Conservation (phyloP, 2,888 invertebrate genomes). For the Pharmacophagus antenor region DNA sequence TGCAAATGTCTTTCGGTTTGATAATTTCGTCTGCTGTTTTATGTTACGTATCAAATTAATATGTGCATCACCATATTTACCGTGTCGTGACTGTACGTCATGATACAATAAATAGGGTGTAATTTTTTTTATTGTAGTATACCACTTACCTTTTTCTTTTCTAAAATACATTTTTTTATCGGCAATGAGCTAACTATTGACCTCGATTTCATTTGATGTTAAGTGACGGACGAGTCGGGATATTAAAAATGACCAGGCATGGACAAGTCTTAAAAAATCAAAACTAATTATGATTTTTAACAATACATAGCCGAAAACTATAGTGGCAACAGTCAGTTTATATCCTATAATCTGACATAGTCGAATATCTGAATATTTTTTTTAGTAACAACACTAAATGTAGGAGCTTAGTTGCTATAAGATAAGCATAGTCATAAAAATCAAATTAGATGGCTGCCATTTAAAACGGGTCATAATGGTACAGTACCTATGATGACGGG, state of each 20-base stretch:
- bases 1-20: conserved; percentile 14
- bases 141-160: too few relatives aligned
- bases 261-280: too few relatives aligned
- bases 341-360: not conserved
- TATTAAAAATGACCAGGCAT: too few relatives aligned
- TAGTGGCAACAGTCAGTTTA: too few relatives aligned
- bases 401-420: not conserved
- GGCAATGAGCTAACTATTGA: too few relatives aligned
- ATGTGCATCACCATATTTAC: conserved; percentile 11
- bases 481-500: conserved; percentile 47
- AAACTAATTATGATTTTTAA: too few relatives aligned
- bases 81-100: conserved; percentile 9
- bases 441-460: conserved; percentile 36
- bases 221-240: too few relatives aligned
- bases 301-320: too few relatives aligned
- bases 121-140: too few relatives aligned
- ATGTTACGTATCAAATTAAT: conserved; percentile 1
- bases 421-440: conserved; percentile 19
- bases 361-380: not conserved
- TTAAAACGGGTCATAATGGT: conserved; percentile 44
- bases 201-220: too few relatives aligned
- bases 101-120: too few relatives aligned
- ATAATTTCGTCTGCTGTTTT: conserved; percentile 10
- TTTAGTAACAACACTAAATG: not conserved
- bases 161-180: too few relatives aligned